Conservation (phyloP, 1,140 invertebrate genomes). For the Hyposmocoma kahamanoa region DNA sequence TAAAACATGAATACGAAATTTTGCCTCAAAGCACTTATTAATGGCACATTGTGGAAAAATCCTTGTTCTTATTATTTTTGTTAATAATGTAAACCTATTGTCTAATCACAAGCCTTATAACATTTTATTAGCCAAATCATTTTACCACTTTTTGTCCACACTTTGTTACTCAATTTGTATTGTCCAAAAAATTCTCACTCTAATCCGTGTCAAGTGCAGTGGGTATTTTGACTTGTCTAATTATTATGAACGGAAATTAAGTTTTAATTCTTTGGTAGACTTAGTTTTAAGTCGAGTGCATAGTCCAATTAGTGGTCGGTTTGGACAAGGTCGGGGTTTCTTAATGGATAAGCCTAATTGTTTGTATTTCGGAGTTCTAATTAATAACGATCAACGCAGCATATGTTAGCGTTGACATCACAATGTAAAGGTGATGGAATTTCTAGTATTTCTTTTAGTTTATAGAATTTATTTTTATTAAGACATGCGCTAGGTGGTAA, state of each 20-base stretch:
- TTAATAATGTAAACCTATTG: conserved; percentile 2
- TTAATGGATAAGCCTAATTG: too few relatives aligned
- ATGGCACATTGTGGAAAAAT: too few relatives aligned
- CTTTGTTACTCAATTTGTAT: conserved; percentile 17
- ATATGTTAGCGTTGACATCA: too few relatives aligned
- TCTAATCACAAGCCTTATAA: conserved; percentile 15
- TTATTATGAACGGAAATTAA: conserved; percentile 36
- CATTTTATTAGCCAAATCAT: conserved; percentile 24
- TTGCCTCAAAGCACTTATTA: too few relatives aligned
- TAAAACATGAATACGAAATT: too few relatives aligned
- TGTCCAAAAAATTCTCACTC: conserved; percentile 51
- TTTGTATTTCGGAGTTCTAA: too few relatives aligned
- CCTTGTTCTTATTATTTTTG: neutral
- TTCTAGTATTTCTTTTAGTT: too few relatives aligned
- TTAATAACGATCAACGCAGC: too few relatives aligned
- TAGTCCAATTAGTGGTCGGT: conserved; percentile 35
- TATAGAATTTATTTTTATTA: too few relatives aligned
- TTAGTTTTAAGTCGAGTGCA: conserved; percentile 18
- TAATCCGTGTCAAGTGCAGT: conserved; percentile 56
- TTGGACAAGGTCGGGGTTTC: conserved; percentile 40
- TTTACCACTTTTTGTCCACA: conserved; percentile 19
- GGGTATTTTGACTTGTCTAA: conserved; percentile 34
- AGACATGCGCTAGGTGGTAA: too few relatives aligned
- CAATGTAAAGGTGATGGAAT: too few relatives aligned
- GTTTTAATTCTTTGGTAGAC: conserved; percentile 38